Conservation (phyloP, 1,140 invertebrate genomes). For the Ridgeia piscesae region DNA sequence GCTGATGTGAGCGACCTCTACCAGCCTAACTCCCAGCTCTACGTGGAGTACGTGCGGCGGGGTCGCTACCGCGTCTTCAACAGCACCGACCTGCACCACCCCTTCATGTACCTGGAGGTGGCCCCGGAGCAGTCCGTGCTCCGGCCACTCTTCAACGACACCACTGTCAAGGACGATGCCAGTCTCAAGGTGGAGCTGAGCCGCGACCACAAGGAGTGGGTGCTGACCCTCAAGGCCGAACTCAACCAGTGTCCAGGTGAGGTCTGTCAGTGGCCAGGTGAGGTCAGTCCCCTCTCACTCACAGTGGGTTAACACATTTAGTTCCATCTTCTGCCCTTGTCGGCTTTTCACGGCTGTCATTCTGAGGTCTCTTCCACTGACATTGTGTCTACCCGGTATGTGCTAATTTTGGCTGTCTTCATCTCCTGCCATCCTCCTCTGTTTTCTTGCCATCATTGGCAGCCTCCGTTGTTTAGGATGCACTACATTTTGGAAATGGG, state of each 20-base stretch:
- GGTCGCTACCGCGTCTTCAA: slow-evolving; percentile 28
- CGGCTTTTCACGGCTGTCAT: too few species aligned
- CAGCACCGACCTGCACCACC: slow-evolving; percentile 18
- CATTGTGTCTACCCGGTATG: too few species aligned
- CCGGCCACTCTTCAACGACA: slow-evolving; percentile 19
- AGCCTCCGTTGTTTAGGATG: too few species aligned
- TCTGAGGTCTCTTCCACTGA: too few species aligned
- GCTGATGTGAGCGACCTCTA: slow-evolving; percentile 22
- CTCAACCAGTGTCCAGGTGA: slow-evolving; percentile 29
- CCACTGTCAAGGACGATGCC: slow-evolving; percentile 26
- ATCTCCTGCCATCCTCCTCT: too few species aligned
- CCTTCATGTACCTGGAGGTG: slow-evolving; percentile 27
- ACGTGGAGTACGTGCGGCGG: slow-evolving; percentile 10
- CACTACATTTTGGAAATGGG: too few species aligned
- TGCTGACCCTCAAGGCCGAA: slow-evolving; percentile 21
- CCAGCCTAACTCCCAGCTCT: slow-evolving; percentile 18
- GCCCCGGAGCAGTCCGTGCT: slow-evolving; percentile 26
- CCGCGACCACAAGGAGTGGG: slow-evolving; percentile 24
- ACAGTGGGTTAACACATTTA: too few species aligned
- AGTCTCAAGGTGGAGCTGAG: slow-evolving; percentile 27
- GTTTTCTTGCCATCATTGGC: too few species aligned
- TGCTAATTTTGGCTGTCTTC: too few species aligned
- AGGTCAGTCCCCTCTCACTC: background rate
- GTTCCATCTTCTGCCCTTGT: too few species aligned
- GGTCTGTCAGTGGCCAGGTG: slow-evolving; percentile 21